phyloP scores from a whole-genome alignment of 2,888 invertebrate species.

The Mythimna pallens region DNA sequence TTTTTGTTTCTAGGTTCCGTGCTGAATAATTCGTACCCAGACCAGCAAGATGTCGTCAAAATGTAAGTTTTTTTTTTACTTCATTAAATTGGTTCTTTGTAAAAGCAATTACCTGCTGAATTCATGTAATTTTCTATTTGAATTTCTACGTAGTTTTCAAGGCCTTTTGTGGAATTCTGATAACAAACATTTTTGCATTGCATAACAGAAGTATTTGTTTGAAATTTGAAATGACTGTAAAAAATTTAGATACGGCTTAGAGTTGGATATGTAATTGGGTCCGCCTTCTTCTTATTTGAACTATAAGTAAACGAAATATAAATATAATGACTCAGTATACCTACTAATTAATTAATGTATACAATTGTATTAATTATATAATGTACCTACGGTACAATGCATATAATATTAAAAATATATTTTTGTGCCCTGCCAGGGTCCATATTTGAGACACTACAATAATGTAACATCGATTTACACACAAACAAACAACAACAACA shows the following conservation, averaged over 20 bases:
- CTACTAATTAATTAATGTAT: no score
- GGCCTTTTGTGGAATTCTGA: conserved; percentile 1
- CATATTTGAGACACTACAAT: no score
- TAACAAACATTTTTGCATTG: conserved; percentile 3
- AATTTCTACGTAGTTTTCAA: conserved; percentile 1
- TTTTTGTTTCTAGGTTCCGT: conserved; percentile 67
- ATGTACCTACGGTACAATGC: no score
- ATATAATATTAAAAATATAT: no score
- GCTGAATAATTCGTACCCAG: conserved; percentile 59
- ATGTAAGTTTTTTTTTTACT: conserved; percentile 65
- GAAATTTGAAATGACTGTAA: not conserved
- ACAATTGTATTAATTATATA: no score
- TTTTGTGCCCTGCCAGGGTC: no score
- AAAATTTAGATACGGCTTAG: not conserved
- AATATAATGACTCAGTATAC: no score
- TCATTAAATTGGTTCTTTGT: not conserved
- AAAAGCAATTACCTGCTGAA: not conserved
- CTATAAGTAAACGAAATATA: not conserved
- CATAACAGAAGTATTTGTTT: not conserved
- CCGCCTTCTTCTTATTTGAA: not conserved
- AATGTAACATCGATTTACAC: no score
- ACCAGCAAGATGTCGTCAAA: conserved; percentile 71
- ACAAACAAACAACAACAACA: no score
- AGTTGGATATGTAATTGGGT: no score
- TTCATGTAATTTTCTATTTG: not conserved